Base-by-base conservation (phyloP, 2,888 invertebrate genomes). In the Penaeus monodon region DNA sequence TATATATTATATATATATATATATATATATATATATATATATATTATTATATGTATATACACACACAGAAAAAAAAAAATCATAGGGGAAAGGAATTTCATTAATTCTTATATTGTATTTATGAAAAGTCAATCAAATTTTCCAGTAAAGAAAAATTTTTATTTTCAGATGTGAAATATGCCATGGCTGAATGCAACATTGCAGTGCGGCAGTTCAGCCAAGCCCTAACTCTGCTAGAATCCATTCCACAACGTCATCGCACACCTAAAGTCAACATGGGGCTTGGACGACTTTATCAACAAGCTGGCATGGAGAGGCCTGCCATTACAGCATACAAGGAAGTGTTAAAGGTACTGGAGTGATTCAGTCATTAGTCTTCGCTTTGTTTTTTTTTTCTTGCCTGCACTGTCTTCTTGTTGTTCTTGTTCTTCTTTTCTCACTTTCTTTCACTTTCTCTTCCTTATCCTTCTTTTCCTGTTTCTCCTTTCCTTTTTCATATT, bases 291-390 rank as follows among this genome's bases (percentile, higher is more conserved):
- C 93, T 96, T 90, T 95, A 95, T 91, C 94, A 95, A 91, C 94
- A 95, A 89, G 94, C 94, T 85, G 95, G 95, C 22, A 94, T 95
- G 93, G 95, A 95, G 91, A 92, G 95, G 81, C 95, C 95, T 27
- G 96, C 96, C 0, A 94, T 95, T 81, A 94, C 95, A 2, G 95
- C 95, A 63, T 97, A 95, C 92, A 96, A 96, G 92, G 96, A 96
- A 93, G 96, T 96, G 20, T 92, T 97, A 79, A 94, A 95, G 90
- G 95, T 95, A 91, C 92, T 92, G 91, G 24, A 44, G 4, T 38
- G 38, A 38, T 22, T 33, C 44, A 44, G 33, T 27, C 20, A 44
- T 77, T 6, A n/a, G 77, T 44, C 1, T 4, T 70, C 24, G n/a
- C 68, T 68, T 10, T 89, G 27, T 77, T 44, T 80, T 86, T 88